Percentiles rank a stretch among this genome's conserved stretches.
Evolutionary conservation across 2,113 vertebrate genomes (phyloP).

Genomic region (Formicarius rufipectus): DNA sequence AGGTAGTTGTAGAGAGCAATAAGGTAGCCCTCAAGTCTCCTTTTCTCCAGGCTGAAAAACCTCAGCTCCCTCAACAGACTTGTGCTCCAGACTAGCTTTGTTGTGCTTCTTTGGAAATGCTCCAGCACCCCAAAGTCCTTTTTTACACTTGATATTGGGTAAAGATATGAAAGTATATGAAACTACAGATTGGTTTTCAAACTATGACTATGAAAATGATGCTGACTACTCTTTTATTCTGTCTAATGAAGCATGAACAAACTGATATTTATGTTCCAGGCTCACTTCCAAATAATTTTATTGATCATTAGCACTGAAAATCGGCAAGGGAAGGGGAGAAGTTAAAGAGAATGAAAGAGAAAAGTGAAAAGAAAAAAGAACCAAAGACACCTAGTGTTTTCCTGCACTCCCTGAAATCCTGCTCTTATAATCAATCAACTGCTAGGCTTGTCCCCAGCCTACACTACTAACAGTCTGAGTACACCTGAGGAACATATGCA

Average conservation of each 20-base stretch:
- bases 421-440: background rate
- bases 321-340: no score
- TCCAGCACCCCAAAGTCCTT: background rate
- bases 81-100: background rate
- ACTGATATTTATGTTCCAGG: background rate
- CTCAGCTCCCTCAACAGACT: background rate
- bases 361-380: background rate
- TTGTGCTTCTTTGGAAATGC: background rate
- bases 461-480: fast-evolving
- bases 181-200: background rate
- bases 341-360: background rate
- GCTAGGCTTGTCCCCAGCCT: background rate
- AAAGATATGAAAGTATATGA: background rate
- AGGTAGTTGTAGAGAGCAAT: fast-evolving
- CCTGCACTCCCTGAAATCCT: background rate
- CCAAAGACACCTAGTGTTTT: background rate
- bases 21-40: background rate
- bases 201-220: background rate
- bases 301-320: background rate
- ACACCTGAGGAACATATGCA: background rate
- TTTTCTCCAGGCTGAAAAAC: background rate
- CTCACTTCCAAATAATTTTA: background rate
- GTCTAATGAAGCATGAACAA: background rate
- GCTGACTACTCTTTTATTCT: background rate
- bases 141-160: background rate